Evolutionary conservation across 2,113 vertebrate species (phyloP).

Genomic region (Strix uralensis): DNA sequence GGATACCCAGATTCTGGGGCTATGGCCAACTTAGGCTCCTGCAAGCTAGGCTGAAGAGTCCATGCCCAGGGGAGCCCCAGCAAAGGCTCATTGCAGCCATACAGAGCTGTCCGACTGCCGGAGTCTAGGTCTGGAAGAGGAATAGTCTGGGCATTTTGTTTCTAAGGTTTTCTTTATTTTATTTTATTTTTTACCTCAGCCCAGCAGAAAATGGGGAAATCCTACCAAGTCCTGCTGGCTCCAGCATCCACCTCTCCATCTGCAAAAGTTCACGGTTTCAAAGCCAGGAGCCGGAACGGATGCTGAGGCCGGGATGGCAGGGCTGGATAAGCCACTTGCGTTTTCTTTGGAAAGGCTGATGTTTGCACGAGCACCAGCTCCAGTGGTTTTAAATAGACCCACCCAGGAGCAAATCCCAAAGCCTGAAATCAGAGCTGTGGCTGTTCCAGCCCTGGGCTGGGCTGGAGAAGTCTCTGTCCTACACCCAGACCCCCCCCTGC

Average conservation of each 20-base stretch:
- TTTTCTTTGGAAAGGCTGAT: constrained; percentile 41
- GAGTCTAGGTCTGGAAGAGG: not conserved
- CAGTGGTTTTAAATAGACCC: not conserved
- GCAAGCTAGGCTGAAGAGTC: not conserved
- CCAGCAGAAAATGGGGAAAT: not conserved
- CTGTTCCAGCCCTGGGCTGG: not conserved
- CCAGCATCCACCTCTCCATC: not conserved
- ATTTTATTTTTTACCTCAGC: not conserved
- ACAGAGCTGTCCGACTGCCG: fast-evolving
- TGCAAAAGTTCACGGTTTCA: not conserved
- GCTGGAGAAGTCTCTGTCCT: not conserved
- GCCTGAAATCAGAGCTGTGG: not conserved
- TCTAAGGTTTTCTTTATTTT: not conserved
- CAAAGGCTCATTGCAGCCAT: not conserved
- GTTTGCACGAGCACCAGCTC: not conserved
- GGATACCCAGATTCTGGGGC: not conserved
- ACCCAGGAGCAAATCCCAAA: constrained; percentile 29
- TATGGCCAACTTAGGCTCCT: not conserved
- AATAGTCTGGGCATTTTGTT: not conserved
- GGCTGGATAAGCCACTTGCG: not conserved
- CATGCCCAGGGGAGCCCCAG: not conserved
- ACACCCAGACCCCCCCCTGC: not conserved
- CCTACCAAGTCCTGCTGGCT: not conserved
- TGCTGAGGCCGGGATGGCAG: not conserved
- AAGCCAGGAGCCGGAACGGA: not conserved